Evolutionary conservation across 2,797 vertebrate species (phyloP).

Genomic region (Parauchenoglanis punctatus): DNA sequence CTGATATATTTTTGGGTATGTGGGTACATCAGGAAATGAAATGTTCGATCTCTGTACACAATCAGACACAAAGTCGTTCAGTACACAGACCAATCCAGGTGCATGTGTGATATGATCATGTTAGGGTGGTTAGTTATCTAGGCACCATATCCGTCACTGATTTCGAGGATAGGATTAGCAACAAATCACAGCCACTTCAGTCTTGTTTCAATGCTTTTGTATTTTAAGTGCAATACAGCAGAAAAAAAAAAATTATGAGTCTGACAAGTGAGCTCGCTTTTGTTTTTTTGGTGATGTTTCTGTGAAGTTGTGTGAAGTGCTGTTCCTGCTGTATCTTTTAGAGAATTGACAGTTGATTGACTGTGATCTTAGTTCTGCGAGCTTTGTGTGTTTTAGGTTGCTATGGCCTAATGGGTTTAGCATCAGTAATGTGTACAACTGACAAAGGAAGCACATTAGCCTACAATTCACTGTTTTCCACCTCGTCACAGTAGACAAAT

Average conservation of each 20-base stretch:
- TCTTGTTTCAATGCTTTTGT: slow-evolving; percentile 55
- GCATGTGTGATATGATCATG: slow-evolving; percentile 13
- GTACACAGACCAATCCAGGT: background rate
- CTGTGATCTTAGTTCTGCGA: slow-evolving; percentile 55
- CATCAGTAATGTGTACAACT: slow-evolving; percentile 46
- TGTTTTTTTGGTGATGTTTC: slow-evolving; percentile 65
- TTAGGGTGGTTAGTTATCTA: slow-evolving; percentile 44
- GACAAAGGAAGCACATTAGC: slow-evolving; percentile 55
- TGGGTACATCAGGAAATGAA: slow-evolving; percentile 7
- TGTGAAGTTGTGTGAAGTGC: slow-evolving; percentile 65
- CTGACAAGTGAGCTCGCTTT: slow-evolving; percentile 65
- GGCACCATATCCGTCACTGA: slow-evolving; percentile 52
- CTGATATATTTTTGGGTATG: slow-evolving; percentile 45
- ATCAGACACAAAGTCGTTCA: slow-evolving; percentile 6
- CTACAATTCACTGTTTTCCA: slow-evolving; percentile 46
- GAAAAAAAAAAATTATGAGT: slow-evolving; percentile 38
- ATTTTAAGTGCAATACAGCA: slow-evolving; percentile 55
- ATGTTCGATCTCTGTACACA: slow-evolving; percentile 6
- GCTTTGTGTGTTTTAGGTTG: slow-evolving; percentile 49
- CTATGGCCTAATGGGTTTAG: slow-evolving; percentile 44
- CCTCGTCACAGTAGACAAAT: slow-evolving; percentile 36
- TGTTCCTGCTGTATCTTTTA: slow-evolving; percentile 65
- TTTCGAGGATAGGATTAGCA: slow-evolving; percentile 54
- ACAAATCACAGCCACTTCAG: slow-evolving; percentile 59
- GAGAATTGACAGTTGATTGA: slow-evolving; percentile 60